Conservation (phyloP, 2,797 vertebrate genomes). For the Myotis daubentonii region DNA sequence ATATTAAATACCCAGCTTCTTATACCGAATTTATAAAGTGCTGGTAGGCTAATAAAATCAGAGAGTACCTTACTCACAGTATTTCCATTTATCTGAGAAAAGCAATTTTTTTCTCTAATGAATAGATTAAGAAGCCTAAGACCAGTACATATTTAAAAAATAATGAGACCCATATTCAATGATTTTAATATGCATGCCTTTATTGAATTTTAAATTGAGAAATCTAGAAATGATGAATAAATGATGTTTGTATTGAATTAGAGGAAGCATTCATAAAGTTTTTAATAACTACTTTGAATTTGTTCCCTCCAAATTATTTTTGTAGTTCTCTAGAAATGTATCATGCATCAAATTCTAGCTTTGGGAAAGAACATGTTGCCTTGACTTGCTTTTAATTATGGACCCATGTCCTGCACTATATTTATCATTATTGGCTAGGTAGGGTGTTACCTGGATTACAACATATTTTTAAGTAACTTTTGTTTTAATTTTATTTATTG, state of each 20-base stretch:
- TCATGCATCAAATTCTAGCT: conserved; percentile 14
- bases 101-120: background rate
- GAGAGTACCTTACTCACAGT: background rate
- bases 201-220: conserved; percentile 2
- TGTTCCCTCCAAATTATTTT: background rate
- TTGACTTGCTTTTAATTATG: background rate
- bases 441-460: background rate
- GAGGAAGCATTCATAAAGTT: background rate
- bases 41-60: background rate
- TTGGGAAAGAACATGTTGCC: background rate
- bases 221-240: background rate
- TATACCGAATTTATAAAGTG: background rate
- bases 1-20: background rate
- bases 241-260: background rate
- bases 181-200: background rate
- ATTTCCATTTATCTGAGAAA: background rate
- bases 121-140: background rate
- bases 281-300: background rate
- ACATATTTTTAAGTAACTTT: background rate
- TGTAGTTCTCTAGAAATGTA: background rate
- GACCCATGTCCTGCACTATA: background rate
- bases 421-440: background rate
- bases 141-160: too few species aligned
- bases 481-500: background rate
- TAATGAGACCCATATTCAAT: background rate